Percentiles rank a stretch among this genome's conserved stretches.
These are phyloP conservation scores for Pluvianellus socialis DNA, from an alignment of 2,113 vertebrate genomes.

Conservation along the genomic window DNA sequence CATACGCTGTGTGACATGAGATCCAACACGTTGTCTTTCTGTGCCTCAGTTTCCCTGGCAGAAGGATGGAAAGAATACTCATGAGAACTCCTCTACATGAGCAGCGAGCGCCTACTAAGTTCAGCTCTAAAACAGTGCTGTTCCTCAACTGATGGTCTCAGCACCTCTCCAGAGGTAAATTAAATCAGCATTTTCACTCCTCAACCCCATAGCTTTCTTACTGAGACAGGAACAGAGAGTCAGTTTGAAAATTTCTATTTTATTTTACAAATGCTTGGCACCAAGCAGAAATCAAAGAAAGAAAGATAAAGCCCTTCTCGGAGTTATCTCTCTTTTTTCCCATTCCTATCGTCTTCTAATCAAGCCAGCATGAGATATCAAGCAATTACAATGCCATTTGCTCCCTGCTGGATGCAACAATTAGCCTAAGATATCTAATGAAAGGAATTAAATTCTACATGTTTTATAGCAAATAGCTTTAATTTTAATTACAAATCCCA, in stretches of 20 bases:
- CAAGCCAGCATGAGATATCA: slow-evolving; percentile 64
- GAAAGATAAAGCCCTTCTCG: not conserved
- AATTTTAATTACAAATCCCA: slow-evolving; percentile 74
- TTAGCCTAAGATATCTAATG: slow-evolving; percentile 71
- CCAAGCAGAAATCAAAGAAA: not conserved
- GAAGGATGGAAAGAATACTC: not conserved
- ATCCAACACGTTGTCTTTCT: not conserved
- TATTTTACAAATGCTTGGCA: not conserved
- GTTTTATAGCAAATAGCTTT: slow-evolving; percentile 65
- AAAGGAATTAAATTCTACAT: slow-evolving; percentile 68
- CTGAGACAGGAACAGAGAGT: not conserved
- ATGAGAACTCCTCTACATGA: not conserved
- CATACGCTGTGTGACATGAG: fast-evolving
- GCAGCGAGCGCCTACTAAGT: not conserved
- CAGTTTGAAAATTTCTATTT: not conserved
- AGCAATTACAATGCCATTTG: slow-evolving; percentile 73
- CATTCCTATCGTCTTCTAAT: slow-evolving; percentile 55
- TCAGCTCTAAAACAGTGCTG: fast-evolving
- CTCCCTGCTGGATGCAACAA: slow-evolving; percentile 71
- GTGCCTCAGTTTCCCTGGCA: not conserved
- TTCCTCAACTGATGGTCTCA: not conserved
- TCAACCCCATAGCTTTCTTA: not conserved
- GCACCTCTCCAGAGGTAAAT: not conserved
- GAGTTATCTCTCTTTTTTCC: not conserved
- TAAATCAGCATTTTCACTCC: not conserved